Evolutionary conservation across 1,140 invertebrate genomes (phyloP), one percentile per base, ranked within the genome.

Genomic region (Brachionus asplanchnoidis): DNA sequence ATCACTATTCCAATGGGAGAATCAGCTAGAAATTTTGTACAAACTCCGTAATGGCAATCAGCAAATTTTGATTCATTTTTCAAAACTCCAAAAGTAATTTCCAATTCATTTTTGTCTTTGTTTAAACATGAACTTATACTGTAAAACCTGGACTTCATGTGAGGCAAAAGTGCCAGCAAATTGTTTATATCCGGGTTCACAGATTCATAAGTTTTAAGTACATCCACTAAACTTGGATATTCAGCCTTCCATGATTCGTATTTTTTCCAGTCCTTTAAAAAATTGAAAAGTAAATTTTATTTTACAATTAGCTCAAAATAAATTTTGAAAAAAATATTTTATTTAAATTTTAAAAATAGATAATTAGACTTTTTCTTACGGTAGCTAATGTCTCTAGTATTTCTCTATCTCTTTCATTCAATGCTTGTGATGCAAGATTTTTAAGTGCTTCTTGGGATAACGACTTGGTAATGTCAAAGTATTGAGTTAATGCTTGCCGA

Each of bases 121-220:
- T 94, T 94, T 14, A 23, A 14, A 1, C 95, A 95, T 0, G 95
- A 97, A 12, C 95, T 97, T 77, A 98, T 97, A 46, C 94, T 95
- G 89, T 98, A 98, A 90, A 96, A 97, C 87, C 96, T 91, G 2
- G 96, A 94, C 88, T 97, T 95, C 20, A 98, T 88, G 0, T 94
- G 91, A 1, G 94, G 95, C 6, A 98, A 90, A 87, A 97, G 93
- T 0, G 94, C 93, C 28, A 96, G 91, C 0, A 98, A 90, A 2
- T 97, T 90, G 0, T 94, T 93, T 0, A 95, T 94, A 32, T 82
- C 53, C 9, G 97, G 96, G 88, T 94, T 95, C 86, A 96, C 93
- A 0, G 95, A 96, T n/a, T 94, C 93, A 77, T 98, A 91, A 90
- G 99, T 96, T 91, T 98, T 95, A 32, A 99, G 89, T 87, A 99